Conservation (phyloP, 2,797 vertebrate genomes). For the Otolemur crassicaudatus region DNA sequence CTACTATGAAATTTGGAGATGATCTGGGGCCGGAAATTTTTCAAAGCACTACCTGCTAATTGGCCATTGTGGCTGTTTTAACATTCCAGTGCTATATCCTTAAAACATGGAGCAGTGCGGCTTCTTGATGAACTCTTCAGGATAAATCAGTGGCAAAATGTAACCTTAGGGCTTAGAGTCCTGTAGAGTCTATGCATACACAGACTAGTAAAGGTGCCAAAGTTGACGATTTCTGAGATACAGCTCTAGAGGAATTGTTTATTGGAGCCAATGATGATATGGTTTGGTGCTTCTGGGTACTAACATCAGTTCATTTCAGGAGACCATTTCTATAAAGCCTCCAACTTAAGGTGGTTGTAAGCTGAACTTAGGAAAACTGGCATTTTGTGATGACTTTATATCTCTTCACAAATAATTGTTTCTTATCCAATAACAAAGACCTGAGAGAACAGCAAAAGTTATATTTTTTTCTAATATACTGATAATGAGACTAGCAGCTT, state of each 20-base stretch:
- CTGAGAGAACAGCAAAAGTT: background rate
- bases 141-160: background rate
- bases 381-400: background rate
- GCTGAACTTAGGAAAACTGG: background rate
- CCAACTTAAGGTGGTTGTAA: background rate
- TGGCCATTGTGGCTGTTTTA: background rate
- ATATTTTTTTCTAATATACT: background rate
- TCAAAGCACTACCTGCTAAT: slow-evolving; percentile 3
- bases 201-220: background rate
- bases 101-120: background rate
- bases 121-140: slow-evolving; percentile 23
- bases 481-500: background rate
- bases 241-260: background rate
- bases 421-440: background rate
- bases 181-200: background rate
- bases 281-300: background rate
- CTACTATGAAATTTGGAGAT: background rate
- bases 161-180: background rate
- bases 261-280: background rate
- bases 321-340: background rate
- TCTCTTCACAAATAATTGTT: background rate
- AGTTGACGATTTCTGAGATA: background rate
- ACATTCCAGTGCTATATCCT: background rate
- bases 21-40: background rate
- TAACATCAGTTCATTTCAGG: background rate